A percentile compares a stretch with the other conserved stretches of the same genome.
Evolutionary conservation across 2,113 vertebrate genomes (phyloP).

Genomic region (Helogale parvula): DNA sequence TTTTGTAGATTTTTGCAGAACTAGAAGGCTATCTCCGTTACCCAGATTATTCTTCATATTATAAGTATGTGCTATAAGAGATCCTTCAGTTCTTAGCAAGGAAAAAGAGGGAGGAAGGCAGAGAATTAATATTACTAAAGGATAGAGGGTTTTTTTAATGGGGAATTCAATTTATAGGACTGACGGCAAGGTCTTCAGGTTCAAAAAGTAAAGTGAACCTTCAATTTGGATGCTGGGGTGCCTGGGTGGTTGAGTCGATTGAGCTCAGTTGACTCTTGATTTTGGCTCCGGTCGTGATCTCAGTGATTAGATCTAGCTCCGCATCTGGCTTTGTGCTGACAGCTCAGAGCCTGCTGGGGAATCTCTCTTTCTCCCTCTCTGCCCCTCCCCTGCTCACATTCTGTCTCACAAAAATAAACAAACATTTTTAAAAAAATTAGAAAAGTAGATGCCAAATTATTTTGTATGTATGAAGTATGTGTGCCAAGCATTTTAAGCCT

Average conservation of each 20-base stretch:
- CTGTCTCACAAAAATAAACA: too few relatives aligned
- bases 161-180: background rate
- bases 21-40: background rate
- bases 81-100: background rate
- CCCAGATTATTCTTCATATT: background rate
- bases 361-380: too few relatives aligned
- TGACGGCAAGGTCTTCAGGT: background rate
- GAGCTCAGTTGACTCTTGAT: too few relatives aligned
- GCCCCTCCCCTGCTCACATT: too few relatives aligned
- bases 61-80: background rate
- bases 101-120: background rate
- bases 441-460: background rate
- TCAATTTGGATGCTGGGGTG: background rate
- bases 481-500: background rate
- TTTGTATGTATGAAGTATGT: background rate
- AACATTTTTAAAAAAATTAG: background rate
- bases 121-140: background rate
- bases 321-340: too few relatives aligned
- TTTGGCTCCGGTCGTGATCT: too few relatives aligned
- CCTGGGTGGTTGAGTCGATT: too few relatives aligned
- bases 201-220: constrained; percentile 12
- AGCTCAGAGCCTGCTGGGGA: too few relatives aligned
- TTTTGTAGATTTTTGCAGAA: background rate
- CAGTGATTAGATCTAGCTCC: too few relatives aligned
- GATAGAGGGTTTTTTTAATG: background rate